Evolutionary conservation across 2,113 vertebrate species (phyloP), one percentile per base, ranked within the genome.

Genomic region (Stegastes partitus): DNA sequence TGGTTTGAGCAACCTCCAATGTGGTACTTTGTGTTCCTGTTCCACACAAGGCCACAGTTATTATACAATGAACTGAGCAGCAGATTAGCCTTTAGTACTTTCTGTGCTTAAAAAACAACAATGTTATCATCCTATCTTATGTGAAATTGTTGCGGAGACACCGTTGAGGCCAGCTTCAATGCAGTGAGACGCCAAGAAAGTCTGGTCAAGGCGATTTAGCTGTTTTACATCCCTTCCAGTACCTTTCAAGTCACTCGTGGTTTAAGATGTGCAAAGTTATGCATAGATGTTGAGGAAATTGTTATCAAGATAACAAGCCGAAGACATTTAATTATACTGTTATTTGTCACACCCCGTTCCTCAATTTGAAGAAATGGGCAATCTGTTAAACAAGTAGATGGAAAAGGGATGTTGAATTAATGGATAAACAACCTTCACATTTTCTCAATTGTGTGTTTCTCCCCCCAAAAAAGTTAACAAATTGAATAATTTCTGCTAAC

Each of bases 401-500:
- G 21, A 45, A 68, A 25, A 54, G 0, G 12, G 6, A 11, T 68
- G 57, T 70, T 66, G 9, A 78, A 76, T 53, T 71, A 73, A 80
- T 61, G 49, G 2, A 44, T 45, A 75, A 70, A 77, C 45, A 53
- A 69, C 50, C 39, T 10, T 54, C 23, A 56, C 23, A 68, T 73
- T 78, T 58, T 47, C 25, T 67, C 37, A 37, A 73, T 51, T 73
- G 22, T 47, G 25, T 76, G 1, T 68, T 78, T 71, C 26, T 57
- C 47, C 44, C 44, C n/a, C n/a, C 26, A 19, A 67, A 74, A 74
- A 81, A 63, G 9, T 26, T 39, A 70, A 68, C 42, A 88, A 78
- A 83, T 76, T 69, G 21, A 79, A 80, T 76, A 49, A 83, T 86
- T 86, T 82, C 31, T 57, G 25, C 50, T 59, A 82, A 85, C 79